These are phyloP conservation scores for Steinernema feltiae DNA, from an alignment of 1,140 invertebrate genomes.

Conservation along the genomic window DNA sequence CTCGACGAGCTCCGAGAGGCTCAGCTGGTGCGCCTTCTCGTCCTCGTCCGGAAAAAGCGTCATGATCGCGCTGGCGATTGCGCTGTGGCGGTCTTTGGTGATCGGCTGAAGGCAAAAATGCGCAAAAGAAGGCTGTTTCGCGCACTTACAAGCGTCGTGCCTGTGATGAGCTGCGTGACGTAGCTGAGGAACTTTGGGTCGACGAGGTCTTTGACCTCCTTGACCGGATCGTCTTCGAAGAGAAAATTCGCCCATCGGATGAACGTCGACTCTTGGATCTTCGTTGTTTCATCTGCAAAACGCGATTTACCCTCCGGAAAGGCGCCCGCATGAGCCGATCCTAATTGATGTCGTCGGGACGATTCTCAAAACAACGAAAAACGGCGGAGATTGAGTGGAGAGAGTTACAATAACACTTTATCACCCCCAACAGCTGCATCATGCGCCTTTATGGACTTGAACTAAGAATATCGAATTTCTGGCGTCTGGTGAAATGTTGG, in stretches of 20 bases:
- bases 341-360: no score
- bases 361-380: no score
- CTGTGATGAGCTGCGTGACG: slow-evolving; percentile 46
- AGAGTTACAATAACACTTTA: background rate
- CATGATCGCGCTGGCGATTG: slow-evolving; percentile 41
- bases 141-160: slow-evolving; percentile 35
- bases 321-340: no score
- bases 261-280: slow-evolving; percentile 54
- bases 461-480: no score
- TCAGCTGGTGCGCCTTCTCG: slow-evolving; percentile 44
- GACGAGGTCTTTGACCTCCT: slow-evolving; percentile 43
- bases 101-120: slow-evolving; percentile 26
- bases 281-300: slow-evolving; percentile 42
- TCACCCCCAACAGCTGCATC: no score
- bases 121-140: slow-evolving; percentile 15
- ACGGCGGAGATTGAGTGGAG: background rate
- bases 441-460: no score
- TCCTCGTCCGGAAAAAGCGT: slow-evolving; percentile 39
- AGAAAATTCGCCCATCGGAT: slow-evolving; percentile 50
- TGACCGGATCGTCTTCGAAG: slow-evolving; percentile 40
- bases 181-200: slow-evolving; percentile 44
- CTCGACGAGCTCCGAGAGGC: slow-evolving; percentile 34
- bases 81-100: slow-evolving; percentile 39
- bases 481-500: no score
- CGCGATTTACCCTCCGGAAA: no score